A percentile compares a stretch with the other conserved stretches of the same genome.
Conservation (phyloP, 2,888 invertebrate species). For the Drosophila recens region DNA sequence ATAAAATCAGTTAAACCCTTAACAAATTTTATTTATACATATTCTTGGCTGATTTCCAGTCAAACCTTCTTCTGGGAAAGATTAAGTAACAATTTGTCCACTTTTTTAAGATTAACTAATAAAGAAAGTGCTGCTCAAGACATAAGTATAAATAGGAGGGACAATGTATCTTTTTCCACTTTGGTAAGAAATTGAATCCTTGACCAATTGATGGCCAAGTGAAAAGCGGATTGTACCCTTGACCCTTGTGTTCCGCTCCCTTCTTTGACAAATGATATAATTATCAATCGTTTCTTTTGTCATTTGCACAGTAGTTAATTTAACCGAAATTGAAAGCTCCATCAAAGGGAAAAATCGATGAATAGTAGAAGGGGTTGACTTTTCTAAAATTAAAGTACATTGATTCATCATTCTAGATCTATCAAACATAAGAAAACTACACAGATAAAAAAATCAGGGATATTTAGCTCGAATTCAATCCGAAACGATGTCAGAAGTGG, state of each 20-base stretch:
- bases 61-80: not conserved
- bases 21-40: not conserved
- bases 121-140: too few species aligned
- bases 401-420: not conserved
- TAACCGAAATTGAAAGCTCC: not conserved
- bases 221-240: not conserved
- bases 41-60: conserved; percentile 9
- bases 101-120: too few species aligned
- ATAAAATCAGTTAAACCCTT: not conserved
- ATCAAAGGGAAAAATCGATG: conserved; percentile 6
- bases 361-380: not conserved
- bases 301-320: too few species aligned
- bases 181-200: too few species aligned
- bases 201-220: not conserved
- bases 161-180: too few species aligned
- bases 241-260: not conserved
- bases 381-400: conserved; percentile 1
- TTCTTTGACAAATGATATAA: not conserved
- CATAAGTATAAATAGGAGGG: too few species aligned
- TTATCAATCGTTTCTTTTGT: not conserved
- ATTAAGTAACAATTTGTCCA: not conserved
- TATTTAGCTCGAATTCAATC: too few species aligned
- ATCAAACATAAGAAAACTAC: not conserved
- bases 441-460: too few species aligned
- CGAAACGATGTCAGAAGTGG: too few species aligned